Evolutionary conservation across 2,888 invertebrate genomes (phyloP).

Genomic region (Alloscopus bannaensis): DNA sequence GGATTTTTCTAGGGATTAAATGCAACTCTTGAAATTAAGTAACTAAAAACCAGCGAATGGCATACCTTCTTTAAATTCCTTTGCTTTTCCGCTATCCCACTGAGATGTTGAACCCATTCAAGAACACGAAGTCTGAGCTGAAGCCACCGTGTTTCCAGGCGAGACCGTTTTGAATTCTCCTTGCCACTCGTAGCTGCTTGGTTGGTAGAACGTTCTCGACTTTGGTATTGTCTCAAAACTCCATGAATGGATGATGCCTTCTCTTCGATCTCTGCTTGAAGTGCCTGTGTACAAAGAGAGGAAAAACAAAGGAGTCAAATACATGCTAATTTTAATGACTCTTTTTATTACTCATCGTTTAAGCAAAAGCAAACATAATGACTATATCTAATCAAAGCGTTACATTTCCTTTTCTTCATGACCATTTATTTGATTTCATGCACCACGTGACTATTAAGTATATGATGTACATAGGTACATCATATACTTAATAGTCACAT

Average conservation of each 20-base stretch:
- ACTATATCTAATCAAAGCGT: conserved; percentile 31
- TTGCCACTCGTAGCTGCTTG: conserved; percentile 17
- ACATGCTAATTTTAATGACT: conserved; percentile 52
- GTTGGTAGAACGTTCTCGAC: conserved; percentile 60
- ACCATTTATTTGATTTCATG: conserved; percentile 53
- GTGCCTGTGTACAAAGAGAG: conserved; percentile 61
- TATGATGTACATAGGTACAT: conserved; percentile 1
- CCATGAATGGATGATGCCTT: conserved; percentile 70
- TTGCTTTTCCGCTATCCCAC: conserved; percentile 66
- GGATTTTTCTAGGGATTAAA: no score
- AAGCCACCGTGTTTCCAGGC: conserved; percentile 72
- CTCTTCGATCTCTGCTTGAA: conserved; percentile 72
- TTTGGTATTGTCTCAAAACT: conserved; percentile 69
- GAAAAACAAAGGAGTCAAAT: conserved; percentile 30
- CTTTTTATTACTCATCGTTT: conserved; percentile 35
- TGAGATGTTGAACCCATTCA: conserved; percentile 73
- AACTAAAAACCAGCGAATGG: no score
- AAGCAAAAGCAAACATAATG: conserved; percentile 7
- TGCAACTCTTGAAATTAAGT: no score
- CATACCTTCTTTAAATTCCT: conserved; percentile 60
- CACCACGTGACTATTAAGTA: conserved; percentile 15
- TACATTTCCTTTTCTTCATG: conserved; percentile 18
- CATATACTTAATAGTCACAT: neutral
- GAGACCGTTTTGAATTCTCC: conserved; percentile 61
- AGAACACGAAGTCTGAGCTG: conserved; percentile 71